Evolutionary conservation across 2,113 vertebrate genomes (phyloP), one percentile per base, ranked within the genome.

Genomic region (Mustela nigripes): DNA sequence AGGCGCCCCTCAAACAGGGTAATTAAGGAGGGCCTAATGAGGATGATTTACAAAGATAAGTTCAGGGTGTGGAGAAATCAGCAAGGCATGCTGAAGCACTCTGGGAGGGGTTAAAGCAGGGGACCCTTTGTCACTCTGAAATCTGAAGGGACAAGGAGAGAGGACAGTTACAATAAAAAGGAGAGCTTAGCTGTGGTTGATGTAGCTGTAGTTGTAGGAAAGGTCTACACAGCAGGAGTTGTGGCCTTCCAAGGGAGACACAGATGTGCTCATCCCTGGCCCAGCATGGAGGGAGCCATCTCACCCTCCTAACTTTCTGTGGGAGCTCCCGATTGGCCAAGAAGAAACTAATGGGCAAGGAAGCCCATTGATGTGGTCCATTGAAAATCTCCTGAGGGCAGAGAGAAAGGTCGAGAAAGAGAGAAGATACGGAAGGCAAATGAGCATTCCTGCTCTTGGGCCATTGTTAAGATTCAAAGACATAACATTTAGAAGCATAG

Each of bases 311-410:
- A 15, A 15, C 11, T 39, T 58, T 31, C 76, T 56, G 0, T 45
- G 26, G 26, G 63, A 33, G 28, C 71, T 24, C 76, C 18, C 26
- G 31, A 67, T 10, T 42, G 22, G 26, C n/a, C 33, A 95, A 56
- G 15, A 16, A 87, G 31, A 98, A 92, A 62, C 58, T 42, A 69
- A 63, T 39, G 31, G 92, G 11, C 65, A 82, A 96, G 63, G 69
- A 62, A 87, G 24, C 8, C 11, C 22, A 4, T 50, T 79, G 67
- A 42, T n/a, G 31, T 0, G 7, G 71, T 53, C 53, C 60, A 67
- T 11, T 82, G 58, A 73, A 85, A 31, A 9, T 90, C 73, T 96
- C 33, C 78, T 73, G 11, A 15, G 24, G 56, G 11, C 45, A 89
- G 71, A 88, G 6, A 79, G 50, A 73, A 76, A 67, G 79, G 56